Percentiles rank a stretch among this genome's conserved stretches.
Conservation (phyloP, 2,113 vertebrate species). For the Megatriorchis doriae region DNA sequence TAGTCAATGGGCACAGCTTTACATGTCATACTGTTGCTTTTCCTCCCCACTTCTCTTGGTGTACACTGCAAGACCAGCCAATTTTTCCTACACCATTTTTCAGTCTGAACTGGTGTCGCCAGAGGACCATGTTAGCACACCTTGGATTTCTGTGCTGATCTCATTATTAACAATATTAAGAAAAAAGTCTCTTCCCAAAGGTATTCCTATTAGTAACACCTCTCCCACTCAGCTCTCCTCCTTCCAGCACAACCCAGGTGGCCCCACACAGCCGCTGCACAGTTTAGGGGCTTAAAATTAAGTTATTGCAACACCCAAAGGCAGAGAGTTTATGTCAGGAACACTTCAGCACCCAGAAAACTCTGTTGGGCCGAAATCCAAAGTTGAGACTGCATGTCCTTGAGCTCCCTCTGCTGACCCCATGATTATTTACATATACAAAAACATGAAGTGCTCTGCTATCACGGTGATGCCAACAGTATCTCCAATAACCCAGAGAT, state of each 20-base stretch:
- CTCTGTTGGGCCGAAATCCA: not conserved
- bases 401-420: slow-evolving; percentile 47
- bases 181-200: not conserved
- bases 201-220: not conserved
- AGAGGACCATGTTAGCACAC: not conserved
- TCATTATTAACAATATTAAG: not conserved
- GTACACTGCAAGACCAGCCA: not conserved
- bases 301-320: not conserved
- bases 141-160: not conserved
- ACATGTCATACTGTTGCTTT: not conserved
- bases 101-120: not conserved
- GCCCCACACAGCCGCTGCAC: not conserved
- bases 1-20: not conserved
- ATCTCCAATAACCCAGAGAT: not conserved
- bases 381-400: not conserved
- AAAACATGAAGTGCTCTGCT: rapidly evolving
- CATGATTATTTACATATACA: not conserved
- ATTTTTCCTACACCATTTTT: not conserved
- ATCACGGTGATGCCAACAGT: rapidly evolving
- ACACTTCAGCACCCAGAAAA: slow-evolving; percentile 15
- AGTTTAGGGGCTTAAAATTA: not conserved
- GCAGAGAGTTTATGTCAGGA: not conserved
- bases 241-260: not conserved
- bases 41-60: not conserved
- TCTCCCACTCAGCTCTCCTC: not conserved